Conservation (phyloP, 1,140 invertebrate genomes). For the Drosophila erecta region DNA sequence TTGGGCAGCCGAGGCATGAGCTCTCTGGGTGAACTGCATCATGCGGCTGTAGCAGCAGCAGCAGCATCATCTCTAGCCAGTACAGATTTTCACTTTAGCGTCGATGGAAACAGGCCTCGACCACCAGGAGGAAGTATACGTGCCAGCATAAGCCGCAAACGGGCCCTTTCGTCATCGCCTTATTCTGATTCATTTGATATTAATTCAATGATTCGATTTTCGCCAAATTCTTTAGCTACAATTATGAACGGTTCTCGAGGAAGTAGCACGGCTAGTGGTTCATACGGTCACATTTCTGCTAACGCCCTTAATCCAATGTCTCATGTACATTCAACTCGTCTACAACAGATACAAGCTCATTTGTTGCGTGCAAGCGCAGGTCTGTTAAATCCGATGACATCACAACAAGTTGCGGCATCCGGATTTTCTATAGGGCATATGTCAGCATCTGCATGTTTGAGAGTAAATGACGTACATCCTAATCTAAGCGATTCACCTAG, state of each 20-base stretch:
- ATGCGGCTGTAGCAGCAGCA: slow-evolving; percentile 73
- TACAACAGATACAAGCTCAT: slow-evolving; percentile 92
- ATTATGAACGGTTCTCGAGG: slow-evolving; percentile 94
- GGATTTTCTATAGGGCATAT: slow-evolving; percentile 84
- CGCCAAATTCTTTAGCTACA: slow-evolving; percentile 96
- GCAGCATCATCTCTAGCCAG: slow-evolving; percentile 87
- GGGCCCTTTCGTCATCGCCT: slow-evolving; percentile 96
- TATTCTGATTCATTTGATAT: slow-evolving; percentile 97
- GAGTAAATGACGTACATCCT: slow-evolving; percentile 31
- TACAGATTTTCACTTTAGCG: slow-evolving; percentile 90
- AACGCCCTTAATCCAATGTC: slow-evolving; percentile 87
- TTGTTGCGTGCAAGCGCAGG: slow-evolving; percentile 88
- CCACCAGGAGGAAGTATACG: slow-evolving; percentile 86
- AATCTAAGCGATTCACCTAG: slow-evolving; percentile 44
- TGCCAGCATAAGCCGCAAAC: slow-evolving; percentile 92
- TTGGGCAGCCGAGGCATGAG: slow-evolving; percentile 61
- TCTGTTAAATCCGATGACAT: slow-evolving; percentile 86
- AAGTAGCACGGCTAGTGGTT: slow-evolving; percentile 94
- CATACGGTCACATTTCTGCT: slow-evolving; percentile 96
- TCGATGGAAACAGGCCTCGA: slow-evolving; percentile 87
- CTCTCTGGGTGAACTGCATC: slow-evolving; percentile 71
- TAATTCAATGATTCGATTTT: slow-evolving; percentile 97
- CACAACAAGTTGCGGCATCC: slow-evolving; percentile 84
- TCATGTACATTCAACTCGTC: slow-evolving; percentile 88
- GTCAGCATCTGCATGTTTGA: slow-evolving; percentile 31